Evolutionary conservation across 23 tunicate species (phyloP), one percentile per base, ranked within the genome.

Genomic region (Aplidium turbinatum): DNA sequence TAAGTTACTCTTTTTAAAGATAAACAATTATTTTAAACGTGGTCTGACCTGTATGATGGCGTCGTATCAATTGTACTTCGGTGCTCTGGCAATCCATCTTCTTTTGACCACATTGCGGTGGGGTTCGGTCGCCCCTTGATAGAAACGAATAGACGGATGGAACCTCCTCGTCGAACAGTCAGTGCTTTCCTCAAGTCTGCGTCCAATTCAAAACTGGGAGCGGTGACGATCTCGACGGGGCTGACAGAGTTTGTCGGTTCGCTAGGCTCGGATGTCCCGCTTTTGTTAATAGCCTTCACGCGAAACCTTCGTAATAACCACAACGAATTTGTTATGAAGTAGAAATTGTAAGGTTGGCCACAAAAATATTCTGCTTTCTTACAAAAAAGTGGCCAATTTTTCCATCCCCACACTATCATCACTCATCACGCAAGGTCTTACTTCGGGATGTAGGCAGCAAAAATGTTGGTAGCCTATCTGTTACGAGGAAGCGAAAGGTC

Each of bases 81-180:
- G 21, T 81, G 83, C 13, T 78, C 71, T 31, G 86, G 86, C 31
- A 88, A 66, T 25, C 91, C 98, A n/a, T 83, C 95, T 65, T 94
- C 95, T 65, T 94, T 94, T 18, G 82, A 73, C 99, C 99, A 94
- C 3, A 81, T 82, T 7, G 78, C 78, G 6, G 68, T 76, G 0
- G 99, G 95, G 23, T 74, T 78, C 0, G 99, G 99, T 38, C 95
- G 73, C 11, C 95, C 99, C 33, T 68, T 82, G 5, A 94, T 72
- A n/a, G 82, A 63, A 6, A 85, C 87, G 55, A 78, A 81, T 38
- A 87, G 71, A 21, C 86, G 79, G 36, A 94, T 82, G 1, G 86
- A 50, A n/a, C 75, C 76, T 18, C 99, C 99, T 2, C 90, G 90
- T 35, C 80, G 70, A 4, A 94, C 95, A 13, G 95, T 87, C 35